Base-by-base conservation (phyloP, 1,140 invertebrate genomes). In the Trichonephila clavata region DNA sequence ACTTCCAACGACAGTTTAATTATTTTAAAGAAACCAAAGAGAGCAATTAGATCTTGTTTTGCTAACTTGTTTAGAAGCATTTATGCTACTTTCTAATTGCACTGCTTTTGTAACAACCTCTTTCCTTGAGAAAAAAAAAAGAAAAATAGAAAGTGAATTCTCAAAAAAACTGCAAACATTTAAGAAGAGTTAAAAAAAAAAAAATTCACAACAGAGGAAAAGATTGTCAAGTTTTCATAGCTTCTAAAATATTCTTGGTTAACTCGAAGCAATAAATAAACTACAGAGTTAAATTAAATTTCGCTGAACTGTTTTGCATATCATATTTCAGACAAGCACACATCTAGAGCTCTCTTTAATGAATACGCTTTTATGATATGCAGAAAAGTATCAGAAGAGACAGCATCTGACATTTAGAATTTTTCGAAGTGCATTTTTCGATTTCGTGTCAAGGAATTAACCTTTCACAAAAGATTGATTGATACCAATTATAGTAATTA, bases 171-270 rank as follows among this genome's bases (percentile, higher is more conserved):
- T 77, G 24, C 27, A 5, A 32, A 77, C 71, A 77, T 39, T 77
- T 32, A 77, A 20, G 27, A 77, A 77, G 71, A 77, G 27, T 7
- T 77, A 7, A 39, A 77, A 10, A 68, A 68, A 68, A 77, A 3
- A 77, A 77, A 77, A 77, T 32, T 27, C 24, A 18, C 27, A 16
- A 14, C 7, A 4, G 32, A 16, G 27, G 27, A 77, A 71, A 77
- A 77, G 71, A 77, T 32, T 77, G 32, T 77, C 27, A 77, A 77
- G 71, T 77, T 77, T 77, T 77, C 71, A 77, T 77, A 77, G 71
- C 71, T 77, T 77, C 16, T 39, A 77, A 77, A 77, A 77, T 77
- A 39, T 77, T 39, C 71, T 77, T 13, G 27, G 71, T 77, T 39
- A 77, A 77, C 27, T 14, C 71, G 3, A 18, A 18, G 71, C 39